These are phyloP conservation scores for Triplophysa tibetana DNA, from an alignment of 2,113 vertebrate genomes.

Conservation along the genomic window DNA sequence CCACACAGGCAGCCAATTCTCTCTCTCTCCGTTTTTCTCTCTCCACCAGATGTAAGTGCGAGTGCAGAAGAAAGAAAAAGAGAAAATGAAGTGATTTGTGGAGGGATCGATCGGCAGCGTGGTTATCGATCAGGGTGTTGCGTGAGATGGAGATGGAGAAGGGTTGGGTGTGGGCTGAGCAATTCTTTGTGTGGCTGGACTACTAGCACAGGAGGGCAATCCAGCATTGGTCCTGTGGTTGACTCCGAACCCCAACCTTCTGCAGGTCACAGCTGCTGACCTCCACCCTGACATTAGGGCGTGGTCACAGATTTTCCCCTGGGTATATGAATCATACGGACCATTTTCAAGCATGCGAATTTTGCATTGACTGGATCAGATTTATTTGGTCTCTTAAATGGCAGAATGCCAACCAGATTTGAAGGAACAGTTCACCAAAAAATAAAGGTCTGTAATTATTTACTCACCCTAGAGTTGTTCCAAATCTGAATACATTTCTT, in stretches of 20 bases:
- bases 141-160: conserved; percentile 54
- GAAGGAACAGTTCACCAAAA: no score
- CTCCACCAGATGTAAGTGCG: conserved; percentile 18
- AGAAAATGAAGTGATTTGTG: conserved; percentile 75
- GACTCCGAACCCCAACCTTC: not conserved
- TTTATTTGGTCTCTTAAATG: not conserved
- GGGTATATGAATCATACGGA: conserved; percentile 1
- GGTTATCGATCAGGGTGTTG: conserved; percentile 70
- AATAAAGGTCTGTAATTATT: no score
- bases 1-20: conserved; percentile 48
- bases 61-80: conserved; percentile 47
- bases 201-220: conserved; percentile 19
- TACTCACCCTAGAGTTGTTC: no score
- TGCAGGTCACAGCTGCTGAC: conserved; percentile 28
- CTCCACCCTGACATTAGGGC: not conserved
- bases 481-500: no score
- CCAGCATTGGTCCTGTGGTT: not conserved
- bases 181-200: conserved; percentile 50
- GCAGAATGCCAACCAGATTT: no score
- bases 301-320: not conserved
- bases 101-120: conserved; percentile 64
- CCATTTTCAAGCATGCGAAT: conserved; percentile 4
- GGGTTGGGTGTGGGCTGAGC: conserved; percentile 42
- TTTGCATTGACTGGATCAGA: not conserved
- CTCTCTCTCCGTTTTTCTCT: conserved; percentile 22